phyloP scores from a whole-genome alignment of 2,888 invertebrate species.

The Polydrusus tereticollis region DNA sequence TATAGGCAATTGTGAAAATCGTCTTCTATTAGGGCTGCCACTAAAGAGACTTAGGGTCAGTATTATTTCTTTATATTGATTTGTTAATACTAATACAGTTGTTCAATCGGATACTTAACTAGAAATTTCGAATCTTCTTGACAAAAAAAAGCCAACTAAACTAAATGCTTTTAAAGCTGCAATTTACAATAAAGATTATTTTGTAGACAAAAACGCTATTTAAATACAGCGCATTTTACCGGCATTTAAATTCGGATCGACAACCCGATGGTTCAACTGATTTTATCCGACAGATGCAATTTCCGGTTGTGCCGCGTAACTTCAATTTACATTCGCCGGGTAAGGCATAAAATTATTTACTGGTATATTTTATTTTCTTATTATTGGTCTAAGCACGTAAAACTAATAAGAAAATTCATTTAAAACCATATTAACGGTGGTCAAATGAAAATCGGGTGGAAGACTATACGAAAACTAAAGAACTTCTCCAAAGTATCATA shows the following conservation, averaged over 20 bases:
- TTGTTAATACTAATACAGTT: too few species aligned
- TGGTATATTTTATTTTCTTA: background rate
- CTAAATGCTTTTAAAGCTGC: background rate
- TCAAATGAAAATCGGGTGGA: too few species aligned
- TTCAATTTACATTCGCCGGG: background rate
- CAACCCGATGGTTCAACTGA: background rate
- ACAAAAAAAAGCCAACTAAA: background rate
- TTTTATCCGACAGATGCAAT: constrained; percentile 7
- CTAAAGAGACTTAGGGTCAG: too few species aligned
- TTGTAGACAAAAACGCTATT: background rate
- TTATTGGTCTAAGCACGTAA: too few species aligned
- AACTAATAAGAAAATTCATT: too few species aligned
- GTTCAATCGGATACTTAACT: background rate
- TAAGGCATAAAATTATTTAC: background rate
- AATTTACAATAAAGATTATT: constrained; percentile 1
- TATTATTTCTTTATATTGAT: too few species aligned
- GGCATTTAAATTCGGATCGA: background rate
- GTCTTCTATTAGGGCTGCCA: too few species aligned
- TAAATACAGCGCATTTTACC: background rate
- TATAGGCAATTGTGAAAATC: too few species aligned
- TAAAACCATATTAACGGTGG: too few species aligned
- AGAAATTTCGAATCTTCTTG: background rate
- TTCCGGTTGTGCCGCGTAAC: background rate
- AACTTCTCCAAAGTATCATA: too few species aligned
- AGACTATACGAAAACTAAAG: too few species aligned